Evolutionary conservation across 2,113 vertebrate species (phyloP).

Genomic region (Eulemur macaco): DNA sequence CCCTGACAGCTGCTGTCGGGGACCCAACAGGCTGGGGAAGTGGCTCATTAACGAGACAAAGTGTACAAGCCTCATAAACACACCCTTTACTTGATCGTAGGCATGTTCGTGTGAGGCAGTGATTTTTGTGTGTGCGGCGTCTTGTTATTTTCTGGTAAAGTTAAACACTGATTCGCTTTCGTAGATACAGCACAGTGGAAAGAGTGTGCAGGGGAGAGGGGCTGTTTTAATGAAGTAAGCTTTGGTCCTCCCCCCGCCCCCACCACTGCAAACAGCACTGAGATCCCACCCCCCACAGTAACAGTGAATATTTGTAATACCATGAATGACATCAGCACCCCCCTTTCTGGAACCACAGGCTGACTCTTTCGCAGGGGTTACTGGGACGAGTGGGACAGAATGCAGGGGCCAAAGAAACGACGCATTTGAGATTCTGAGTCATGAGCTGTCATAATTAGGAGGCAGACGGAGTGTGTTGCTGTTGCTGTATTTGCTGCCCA

Average conservation of each 20-base stretch:
- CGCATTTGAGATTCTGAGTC: constrained; percentile 60
- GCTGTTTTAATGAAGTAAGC: not conserved
- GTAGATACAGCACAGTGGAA: not conserved
- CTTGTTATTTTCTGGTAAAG: constrained; percentile 12
- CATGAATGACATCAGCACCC: not conserved
- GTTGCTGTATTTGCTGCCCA: not conserved
- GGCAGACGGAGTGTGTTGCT: not conserved
- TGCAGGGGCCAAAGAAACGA: constrained; percentile 28
- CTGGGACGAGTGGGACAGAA: not conserved
- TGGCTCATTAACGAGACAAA: not conserved
- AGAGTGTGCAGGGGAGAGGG: not conserved
- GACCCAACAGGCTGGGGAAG: no score
- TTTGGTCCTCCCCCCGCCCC: not conserved
- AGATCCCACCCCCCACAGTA: not conserved
- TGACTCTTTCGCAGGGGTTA: not conserved
- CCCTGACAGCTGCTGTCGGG: not conserved
- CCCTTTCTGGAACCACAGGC: not conserved
- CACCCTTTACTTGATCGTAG: not conserved
- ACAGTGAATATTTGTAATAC: no score
- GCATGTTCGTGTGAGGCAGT: not conserved
- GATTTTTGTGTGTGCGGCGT: not conserved
- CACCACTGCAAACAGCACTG: not conserved
- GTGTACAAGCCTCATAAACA: not conserved
- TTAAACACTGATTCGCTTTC: not conserved
- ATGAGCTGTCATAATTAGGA: constrained; percentile 53